Percentiles rank a stretch among this genome's conserved stretches.
phyloP scores from a whole-genome alignment of 2,888 invertebrate genomes.

The Hololepta plana region DNA sequence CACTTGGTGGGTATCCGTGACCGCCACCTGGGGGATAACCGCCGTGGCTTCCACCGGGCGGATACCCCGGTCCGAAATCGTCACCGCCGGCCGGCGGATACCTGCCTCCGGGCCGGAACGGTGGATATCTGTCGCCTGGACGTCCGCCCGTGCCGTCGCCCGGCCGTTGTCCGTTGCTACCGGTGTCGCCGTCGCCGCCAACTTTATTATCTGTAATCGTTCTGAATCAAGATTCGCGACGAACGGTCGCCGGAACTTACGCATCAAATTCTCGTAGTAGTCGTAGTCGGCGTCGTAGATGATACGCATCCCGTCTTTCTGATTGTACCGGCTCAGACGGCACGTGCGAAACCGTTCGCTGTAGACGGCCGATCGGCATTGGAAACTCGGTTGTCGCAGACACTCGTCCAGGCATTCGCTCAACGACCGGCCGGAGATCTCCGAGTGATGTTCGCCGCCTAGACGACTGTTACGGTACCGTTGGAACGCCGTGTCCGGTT shows the following conservation, averaged over 20 bases:
- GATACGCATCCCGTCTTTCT: constrained; percentile 72
- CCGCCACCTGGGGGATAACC: constrained; percentile 10
- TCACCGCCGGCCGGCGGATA: constrained; percentile 6
- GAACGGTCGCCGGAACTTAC: constrained; percentile 37
- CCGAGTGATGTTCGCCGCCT: constrained; percentile 77
- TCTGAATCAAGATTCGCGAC: neutral
- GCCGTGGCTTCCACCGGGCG: constrained; percentile 8
- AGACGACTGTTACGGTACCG: constrained; percentile 71
- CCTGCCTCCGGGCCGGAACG: constrained; percentile 7
- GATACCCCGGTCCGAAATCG: constrained; percentile 2
- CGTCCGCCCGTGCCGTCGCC: constrained; percentile 10
- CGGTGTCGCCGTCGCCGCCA: constrained; percentile 14
- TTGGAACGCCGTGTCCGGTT: constrained; percentile 80
- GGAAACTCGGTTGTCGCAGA: constrained; percentile 72
- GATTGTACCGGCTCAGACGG: constrained; percentile 68
- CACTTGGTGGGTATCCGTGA: constrained; percentile 9
- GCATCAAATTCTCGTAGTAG: constrained; percentile 85
- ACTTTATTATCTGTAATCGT: constrained; percentile 5
- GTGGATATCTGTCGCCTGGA: constrained; percentile 9
- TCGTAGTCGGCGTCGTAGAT: constrained; percentile 85
- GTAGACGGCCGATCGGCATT: constrained; percentile 77
- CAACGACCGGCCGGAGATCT: constrained; percentile 71
- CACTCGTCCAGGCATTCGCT: constrained; percentile 86
- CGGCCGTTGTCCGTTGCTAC: constrained; percentile 11
- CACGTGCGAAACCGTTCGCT: constrained; percentile 74